Percentiles rank a stretch among this genome's conserved stretches.
Conservation (phyloP, 2,113 vertebrate species). For the Petroica traversi region DNA sequence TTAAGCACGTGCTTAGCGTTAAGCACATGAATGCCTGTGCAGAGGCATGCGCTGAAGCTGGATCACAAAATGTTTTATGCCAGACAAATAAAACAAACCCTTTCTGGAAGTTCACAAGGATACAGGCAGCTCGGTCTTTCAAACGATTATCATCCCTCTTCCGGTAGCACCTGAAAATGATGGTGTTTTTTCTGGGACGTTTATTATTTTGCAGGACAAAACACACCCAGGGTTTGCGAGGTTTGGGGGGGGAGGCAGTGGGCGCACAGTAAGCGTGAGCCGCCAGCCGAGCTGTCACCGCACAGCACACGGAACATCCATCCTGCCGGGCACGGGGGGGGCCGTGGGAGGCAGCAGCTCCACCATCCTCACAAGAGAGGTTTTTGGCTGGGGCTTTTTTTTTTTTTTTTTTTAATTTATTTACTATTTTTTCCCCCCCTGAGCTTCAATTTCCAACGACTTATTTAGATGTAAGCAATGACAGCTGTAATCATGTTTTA, state of each 20-base stretch:
- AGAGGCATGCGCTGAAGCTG: background rate
- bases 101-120: background rate
- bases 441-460: constrained; percentile 70
- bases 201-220: constrained; percentile 21
- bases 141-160: background rate
- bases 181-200: background rate
- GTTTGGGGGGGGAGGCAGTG: background rate
- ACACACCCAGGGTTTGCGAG: background rate
- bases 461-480: constrained; percentile 80
- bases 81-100: background rate
- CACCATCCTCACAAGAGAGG: constrained; percentile 9
- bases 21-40: constrained; percentile 21
- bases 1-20: background rate
- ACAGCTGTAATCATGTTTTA: constrained; percentile 79
- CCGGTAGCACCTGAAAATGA: background rate
- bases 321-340: background rate
- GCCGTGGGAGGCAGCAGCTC: background rate
- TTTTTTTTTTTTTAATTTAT: background rate
- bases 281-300: background rate
- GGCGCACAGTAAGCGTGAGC: background rate
- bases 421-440: background rate
- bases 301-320: background rate
- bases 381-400: background rate
- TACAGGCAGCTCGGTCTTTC: background rate
- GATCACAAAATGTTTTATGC: background rate